phyloP scores from a whole-genome alignment of 2,797 vertebrate genomes.

The Gorsachius magnificus region DNA sequence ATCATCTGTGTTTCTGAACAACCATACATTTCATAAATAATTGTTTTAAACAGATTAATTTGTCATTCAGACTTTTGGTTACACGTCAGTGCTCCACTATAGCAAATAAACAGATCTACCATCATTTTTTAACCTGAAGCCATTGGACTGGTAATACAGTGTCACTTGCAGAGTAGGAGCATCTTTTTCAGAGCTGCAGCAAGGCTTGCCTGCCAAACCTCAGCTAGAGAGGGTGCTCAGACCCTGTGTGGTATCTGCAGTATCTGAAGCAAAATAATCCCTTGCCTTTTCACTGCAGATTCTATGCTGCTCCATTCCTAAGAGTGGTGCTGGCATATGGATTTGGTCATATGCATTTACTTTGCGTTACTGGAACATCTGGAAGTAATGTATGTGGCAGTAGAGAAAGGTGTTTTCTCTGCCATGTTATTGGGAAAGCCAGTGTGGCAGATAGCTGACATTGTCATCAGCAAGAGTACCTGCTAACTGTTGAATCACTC shows the following conservation, averaged over 20 bases:
- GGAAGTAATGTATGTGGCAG: background rate
- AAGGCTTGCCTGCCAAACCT: background rate
- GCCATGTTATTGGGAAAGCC: background rate
- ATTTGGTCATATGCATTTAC: background rate
- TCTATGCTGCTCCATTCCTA: background rate
- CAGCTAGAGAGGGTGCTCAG: background rate
- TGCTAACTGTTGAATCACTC: background rate
- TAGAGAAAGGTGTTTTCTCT: background rate
- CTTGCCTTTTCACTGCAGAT: background rate
- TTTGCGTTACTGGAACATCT: background rate
- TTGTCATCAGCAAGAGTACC: background rate
- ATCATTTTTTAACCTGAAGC: background rate
- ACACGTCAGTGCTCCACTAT: background rate
- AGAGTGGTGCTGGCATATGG: background rate
- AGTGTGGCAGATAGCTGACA: background rate
- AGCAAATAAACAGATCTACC: background rate
- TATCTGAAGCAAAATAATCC: background rate
- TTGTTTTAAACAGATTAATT: background rate
- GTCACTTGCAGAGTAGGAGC: background rate
- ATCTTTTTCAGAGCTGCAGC: background rate
- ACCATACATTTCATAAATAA: background rate
- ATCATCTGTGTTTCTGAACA: background rate
- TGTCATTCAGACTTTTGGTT: background rate
- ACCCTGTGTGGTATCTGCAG: background rate
- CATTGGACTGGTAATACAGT: background rate